Evolutionary conservation across 2,888 invertebrate genomes (phyloP), one percentile per base, ranked within the genome.

Genomic region (Epirrhoe alternata): DNA sequence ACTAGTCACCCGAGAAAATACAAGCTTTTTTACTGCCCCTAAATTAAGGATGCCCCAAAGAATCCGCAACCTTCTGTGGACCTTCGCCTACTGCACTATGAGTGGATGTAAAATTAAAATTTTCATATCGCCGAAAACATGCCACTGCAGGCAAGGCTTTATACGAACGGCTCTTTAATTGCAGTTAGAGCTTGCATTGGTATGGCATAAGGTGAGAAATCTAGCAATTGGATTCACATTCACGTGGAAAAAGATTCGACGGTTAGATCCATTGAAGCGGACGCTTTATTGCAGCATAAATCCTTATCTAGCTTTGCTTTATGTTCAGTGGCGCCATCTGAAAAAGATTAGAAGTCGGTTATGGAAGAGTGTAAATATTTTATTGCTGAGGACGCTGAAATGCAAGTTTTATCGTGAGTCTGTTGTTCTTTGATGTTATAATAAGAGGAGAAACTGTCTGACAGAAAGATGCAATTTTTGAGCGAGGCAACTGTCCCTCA

Each of bases 271-370:
- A 61, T 70, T 86, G 87, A 88, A 89, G 84, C 66, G 72, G 77
- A 74, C 73, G 69, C 75, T 82, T 85, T 86, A 88, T 85, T 84
- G 80, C 83, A 70, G 76, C 81, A 84, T 87, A 87, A 88, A 88
- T 87, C 79, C 79, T 80, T 82, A 87, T 85, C 79, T 76, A 58
- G 71, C 69, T 64, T 67, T 67, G 69, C 70, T 74, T 74, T 74
- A 74, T 74, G 71, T 71, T 70, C 72, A 65, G 72, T 66, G 61
- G 58, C 60, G 70, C 71, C 70, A 74, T 74, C 72, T 71, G 68
- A 61, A 60, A 71, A 66, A 74, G 74, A 76, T 74, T 74, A 76
- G 71, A 72, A 73, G 66, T 66, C 68, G 60, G 70, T 74, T 70
- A 70, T 72, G 68, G 59, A 58, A 56, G 54, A 58, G 50, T 69